Conservation (phyloP, 1,140 invertebrate genomes). For the Pseudomyrmex gracilis region DNA sequence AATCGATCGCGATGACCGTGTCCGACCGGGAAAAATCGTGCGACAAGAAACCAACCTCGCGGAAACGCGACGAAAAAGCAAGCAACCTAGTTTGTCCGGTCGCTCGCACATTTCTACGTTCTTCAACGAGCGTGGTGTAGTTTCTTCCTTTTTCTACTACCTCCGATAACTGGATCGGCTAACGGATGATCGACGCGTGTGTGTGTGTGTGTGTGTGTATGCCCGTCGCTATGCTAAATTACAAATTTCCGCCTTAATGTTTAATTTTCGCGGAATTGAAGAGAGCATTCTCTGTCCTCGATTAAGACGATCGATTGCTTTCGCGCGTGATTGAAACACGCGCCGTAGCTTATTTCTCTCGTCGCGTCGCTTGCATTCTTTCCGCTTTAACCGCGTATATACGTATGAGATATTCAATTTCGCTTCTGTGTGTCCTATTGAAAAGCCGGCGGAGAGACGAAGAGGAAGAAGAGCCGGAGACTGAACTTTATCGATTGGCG, state of each 20-base stretch:
- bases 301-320: slow-evolving; percentile 14
- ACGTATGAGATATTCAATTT: slow-evolving; percentile 13
- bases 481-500: slow-evolving; percentile 37
- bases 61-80: slow-evolving; percentile 56
- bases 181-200: slow-evolving; percentile 61
- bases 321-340: slow-evolving; percentile 15
- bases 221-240: slow-evolving; percentile 8
- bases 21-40: slow-evolving; percentile 57
- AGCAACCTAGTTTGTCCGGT: slow-evolving; percentile 23
- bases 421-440: neutral
- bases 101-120: slow-evolving; percentile 57
- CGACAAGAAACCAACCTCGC: slow-evolving; percentile 2
- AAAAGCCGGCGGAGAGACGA: neutral
- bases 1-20: slow-evolving; percentile 32
- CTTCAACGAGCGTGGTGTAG: neutral
- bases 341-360: neutral
- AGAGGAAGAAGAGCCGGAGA: neutral
- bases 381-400: neutral
- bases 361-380: neutral
- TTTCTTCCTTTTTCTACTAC: slow-evolving; percentile 60
- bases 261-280: neutral
- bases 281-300: neutral
- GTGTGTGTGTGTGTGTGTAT: too few relatives aligned
- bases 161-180: slow-evolving; percentile 65
- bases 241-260: slow-evolving; percentile 19